A percentile compares a stretch with the other conserved stretches of the same genome.
phyloP scores from a whole-genome alignment of 2,888 invertebrate species.

The Apocheima hispidaria region DNA sequence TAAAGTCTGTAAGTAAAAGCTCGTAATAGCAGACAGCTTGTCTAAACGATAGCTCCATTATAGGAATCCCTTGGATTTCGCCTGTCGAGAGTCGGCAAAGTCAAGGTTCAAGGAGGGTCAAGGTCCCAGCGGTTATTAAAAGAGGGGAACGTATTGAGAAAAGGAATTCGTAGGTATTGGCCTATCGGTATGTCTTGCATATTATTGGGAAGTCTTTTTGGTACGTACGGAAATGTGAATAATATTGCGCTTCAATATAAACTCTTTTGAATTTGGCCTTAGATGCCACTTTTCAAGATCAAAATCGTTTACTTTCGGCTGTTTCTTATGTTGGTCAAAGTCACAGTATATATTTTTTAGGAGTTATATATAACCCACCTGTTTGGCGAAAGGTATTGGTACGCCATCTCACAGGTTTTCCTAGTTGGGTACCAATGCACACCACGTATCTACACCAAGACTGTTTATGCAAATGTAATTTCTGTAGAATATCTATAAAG shows the following conservation, averaged over 20 bases:
- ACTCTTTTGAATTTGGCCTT: not conserved
- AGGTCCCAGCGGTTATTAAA: constrained; percentile 25
- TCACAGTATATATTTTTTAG: too few relatives aligned
- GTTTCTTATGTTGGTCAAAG: too few relatives aligned
- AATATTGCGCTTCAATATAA: constrained; percentile 43
- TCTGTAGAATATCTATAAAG: too few relatives aligned
- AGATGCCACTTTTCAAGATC: too few relatives aligned
- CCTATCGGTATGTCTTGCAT: constrained; percentile 7
- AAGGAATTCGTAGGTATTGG: constrained; percentile 19
- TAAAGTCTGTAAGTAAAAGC: constrained; percentile 1
- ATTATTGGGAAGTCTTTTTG: constrained; percentile 2
- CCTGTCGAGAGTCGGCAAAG: constrained; percentile 2
- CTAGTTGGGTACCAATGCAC: too few relatives aligned
- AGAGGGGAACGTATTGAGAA: constrained; percentile 15
- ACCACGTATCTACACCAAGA: too few relatives aligned
- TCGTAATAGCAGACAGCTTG: constrained; percentile 7
- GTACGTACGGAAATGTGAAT: not conserved
- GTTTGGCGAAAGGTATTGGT: too few relatives aligned
- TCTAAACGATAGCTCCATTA: constrained; percentile 10
- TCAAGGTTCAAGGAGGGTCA: constrained; percentile 24
- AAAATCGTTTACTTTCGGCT: too few relatives aligned
- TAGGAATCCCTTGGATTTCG: constrained; percentile 3
- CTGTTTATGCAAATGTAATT: too few relatives aligned
- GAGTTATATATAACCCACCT: too few relatives aligned
- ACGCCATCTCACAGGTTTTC: too few relatives aligned